These are phyloP conservation scores for Diabrotica virgifera DNA, from an alignment of 1,140 invertebrate species.

Conservation along the genomic window DNA sequence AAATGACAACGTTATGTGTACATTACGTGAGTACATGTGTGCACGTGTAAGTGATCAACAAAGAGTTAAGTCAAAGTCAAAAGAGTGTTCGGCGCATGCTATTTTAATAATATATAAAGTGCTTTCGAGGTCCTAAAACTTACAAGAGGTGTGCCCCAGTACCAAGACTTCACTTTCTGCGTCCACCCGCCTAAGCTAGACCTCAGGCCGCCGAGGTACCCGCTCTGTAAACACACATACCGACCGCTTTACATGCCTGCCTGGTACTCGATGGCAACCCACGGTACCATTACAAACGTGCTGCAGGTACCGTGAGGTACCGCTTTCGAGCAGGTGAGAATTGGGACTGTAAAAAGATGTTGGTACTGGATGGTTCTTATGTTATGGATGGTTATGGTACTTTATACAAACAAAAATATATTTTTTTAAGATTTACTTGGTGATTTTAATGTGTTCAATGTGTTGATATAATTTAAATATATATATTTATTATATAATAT, in stretches of 20 bases:
- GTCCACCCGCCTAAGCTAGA: slow-evolving; percentile 87
- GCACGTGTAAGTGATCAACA: too few species aligned
- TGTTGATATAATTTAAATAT: too few species aligned
- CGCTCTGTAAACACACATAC: slow-evolving; percentile 62
- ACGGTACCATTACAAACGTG: slow-evolving; percentile 11
- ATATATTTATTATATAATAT: too few species aligned
- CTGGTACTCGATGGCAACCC: slow-evolving; percentile 29
- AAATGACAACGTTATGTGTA: too few species aligned
- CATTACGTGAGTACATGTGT: too few species aligned
- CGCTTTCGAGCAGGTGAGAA: neutral
- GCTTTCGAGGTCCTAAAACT: slow-evolving; percentile 54
- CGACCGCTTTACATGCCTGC: slow-evolving; percentile 27
- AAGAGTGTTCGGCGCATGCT: slow-evolving; percentile 7
- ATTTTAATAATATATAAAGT: neutral
- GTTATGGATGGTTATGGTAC: too few species aligned
- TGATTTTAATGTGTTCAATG: too few species aligned
- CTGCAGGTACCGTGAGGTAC: slow-evolving; percentile 24
- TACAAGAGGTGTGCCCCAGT: slow-evolving; percentile 92
- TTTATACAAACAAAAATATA: too few species aligned
- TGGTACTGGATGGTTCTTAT: neutral
- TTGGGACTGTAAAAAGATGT: neutral
- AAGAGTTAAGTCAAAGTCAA: neutral
- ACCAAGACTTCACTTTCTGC: slow-evolving; percentile 92
- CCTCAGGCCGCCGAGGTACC: slow-evolving; percentile 87
- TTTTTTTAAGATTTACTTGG: too few species aligned